Percentiles rank a stretch among this genome's conserved stretches.
phyloP scores from a whole-genome alignment of 2,113 vertebrate species.

The Halichoeres trimaculatus region DNA sequence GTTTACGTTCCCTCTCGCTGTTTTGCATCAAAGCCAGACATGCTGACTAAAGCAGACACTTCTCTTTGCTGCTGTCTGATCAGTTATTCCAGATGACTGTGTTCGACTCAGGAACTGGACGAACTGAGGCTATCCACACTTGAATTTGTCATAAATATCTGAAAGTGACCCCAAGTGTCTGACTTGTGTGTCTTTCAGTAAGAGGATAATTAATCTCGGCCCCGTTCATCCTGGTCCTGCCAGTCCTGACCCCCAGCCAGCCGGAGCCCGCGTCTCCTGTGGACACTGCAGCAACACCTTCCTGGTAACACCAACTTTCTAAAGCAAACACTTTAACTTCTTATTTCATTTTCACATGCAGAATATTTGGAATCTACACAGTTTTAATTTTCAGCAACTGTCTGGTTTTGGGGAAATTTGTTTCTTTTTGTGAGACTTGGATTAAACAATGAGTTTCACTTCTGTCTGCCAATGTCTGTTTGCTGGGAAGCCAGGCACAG shows the following conservation, averaged over 20 bases:
- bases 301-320: constrained; percentile 73
- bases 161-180: constrained; percentile 20
- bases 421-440: too few species aligned
- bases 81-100: constrained; percentile 22
- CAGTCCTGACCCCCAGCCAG: constrained; percentile 91
- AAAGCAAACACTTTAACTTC: too few species aligned
- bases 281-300: constrained; percentile 96
- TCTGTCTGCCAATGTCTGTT: too few species aligned
- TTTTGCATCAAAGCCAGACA: constrained; percentile 46
- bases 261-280: constrained; percentile 90
- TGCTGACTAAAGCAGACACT: constrained; percentile 40
- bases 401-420: too few species aligned
- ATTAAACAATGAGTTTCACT: too few species aligned
- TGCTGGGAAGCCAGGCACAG: too few species aligned
- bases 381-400: too few species aligned
- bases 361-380: too few species aligned
- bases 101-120: not conserved
- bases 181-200: constrained; percentile 75
- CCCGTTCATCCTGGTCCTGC: constrained; percentile 91
- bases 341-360: too few species aligned
- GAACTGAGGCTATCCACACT: not conserved
- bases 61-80: constrained; percentile 30
- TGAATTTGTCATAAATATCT: not conserved
- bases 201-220: constrained; percentile 94
- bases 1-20: constrained; percentile 10